Evolutionary conservation across 1,140 invertebrate species (phyloP), one percentile per base, ranked within the genome.

Genomic region (Psilanteris sp.): DNA sequence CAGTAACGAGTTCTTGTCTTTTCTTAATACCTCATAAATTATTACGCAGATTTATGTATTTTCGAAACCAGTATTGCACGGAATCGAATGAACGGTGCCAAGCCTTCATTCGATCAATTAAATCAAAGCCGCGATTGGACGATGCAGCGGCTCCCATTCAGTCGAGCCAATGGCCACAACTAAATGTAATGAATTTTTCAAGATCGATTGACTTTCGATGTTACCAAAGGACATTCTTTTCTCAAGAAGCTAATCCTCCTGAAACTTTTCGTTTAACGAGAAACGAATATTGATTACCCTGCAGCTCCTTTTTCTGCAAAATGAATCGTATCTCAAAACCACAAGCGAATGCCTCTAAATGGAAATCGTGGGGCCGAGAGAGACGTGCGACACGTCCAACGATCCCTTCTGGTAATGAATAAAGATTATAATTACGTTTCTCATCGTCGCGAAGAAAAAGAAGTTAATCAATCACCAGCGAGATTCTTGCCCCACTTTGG

Each of bases 361-460:
- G 81, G 76, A 75, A 86, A 87, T 85, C 84, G 84, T 83, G 83
- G 68, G 48, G 68, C 59, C 61, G 62, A 81, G 76, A 75, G 55
- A 55, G 70, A 67, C 54, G 20, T 36, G 55, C 48, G 76, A 74
- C 70, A 73, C 66, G 61, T 73, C 74, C 50, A 44, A 64, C 61
- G 32, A 61, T 79, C 80, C 75, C 74, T 54, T 57, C 62, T 41
- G 59, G 76, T 88, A 89, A 87, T 87, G 87, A 88, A 89, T 88
- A 87, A 89, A 87, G 86, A 87, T 88, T 89, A 88, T 89, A 89
- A 89, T 89, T 89, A 87, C 86, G 81, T 85, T 87, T 83, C 81
- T 84, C 78, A 74, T 78, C 75, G 70, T 77, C 70, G 48, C 31
- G 29, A 72, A 74, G 82, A 81, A 81, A 87, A 86, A 86, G 80